Conservation (phyloP, 2,113 vertebrate species). For the Xenopus laevis region DNA sequence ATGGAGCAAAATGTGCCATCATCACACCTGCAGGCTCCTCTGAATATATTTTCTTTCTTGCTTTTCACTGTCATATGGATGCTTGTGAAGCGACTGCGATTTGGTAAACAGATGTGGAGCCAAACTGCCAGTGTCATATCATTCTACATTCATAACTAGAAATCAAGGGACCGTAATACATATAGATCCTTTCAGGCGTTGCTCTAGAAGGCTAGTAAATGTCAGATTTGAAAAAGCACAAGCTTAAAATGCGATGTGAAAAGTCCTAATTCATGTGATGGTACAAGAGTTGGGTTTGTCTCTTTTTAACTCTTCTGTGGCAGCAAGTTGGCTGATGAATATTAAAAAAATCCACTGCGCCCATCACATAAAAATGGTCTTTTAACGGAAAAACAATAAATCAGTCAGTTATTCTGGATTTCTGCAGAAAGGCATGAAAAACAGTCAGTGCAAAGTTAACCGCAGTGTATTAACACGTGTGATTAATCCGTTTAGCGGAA, state of each 20-base stretch:
- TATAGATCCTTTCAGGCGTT: constrained; percentile 35
- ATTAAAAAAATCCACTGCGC: too few relatives aligned
- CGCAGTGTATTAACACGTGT: too few relatives aligned
- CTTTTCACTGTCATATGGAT: constrained; percentile 35
- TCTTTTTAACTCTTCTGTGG: neutral
- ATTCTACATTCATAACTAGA: constrained; percentile 41
- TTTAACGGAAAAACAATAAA: too few relatives aligned
- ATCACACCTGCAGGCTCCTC: constrained; percentile 47
- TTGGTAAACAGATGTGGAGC: constrained; percentile 44
- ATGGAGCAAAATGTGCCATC: constrained; percentile 36
- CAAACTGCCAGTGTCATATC: constrained; percentile 8
- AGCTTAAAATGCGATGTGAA: constrained; percentile 21
- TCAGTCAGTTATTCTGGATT: too few relatives aligned
- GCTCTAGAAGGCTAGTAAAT: constrained; percentile 32
- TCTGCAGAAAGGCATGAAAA: too few relatives aligned
- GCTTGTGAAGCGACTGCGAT: constrained; percentile 30
- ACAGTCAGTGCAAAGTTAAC: too few relatives aligned
- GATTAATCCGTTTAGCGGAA: too few relatives aligned
- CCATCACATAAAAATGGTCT: too few relatives aligned
- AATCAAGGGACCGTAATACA: constrained; percentile 43
- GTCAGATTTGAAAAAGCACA: constrained; percentile 33
- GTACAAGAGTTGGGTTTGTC: constrained; percentile 19
- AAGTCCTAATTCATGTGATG: constrained; percentile 8
- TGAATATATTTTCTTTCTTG: constrained; percentile 14
- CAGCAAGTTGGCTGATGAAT: neutral